Evolutionary conservation across 1,140 invertebrate genomes (phyloP), one percentile per base, ranked within the genome.

Genomic region (Chymomyza costata): DNA sequence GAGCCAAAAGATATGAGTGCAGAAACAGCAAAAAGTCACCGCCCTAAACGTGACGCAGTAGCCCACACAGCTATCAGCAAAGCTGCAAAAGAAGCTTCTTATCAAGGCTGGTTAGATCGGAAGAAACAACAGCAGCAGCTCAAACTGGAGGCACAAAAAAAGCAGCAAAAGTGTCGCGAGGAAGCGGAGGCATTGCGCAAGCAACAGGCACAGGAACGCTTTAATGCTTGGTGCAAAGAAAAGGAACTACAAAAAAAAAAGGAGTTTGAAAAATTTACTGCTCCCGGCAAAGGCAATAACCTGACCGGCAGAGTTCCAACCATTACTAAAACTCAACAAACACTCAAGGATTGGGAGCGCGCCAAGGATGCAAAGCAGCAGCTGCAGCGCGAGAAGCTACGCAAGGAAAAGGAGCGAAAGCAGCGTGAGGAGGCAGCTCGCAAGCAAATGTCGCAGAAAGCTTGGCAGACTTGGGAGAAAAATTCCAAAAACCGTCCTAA

Each of bases 381-480:
- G 30, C 31, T 28, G 5, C 68, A 78, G 3, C 56, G 60, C 0
- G 63, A 78, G 7, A 38, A 38, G 3, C 30, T 41, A 10, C 52
- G 35, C 0, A 28, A 41, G n/a, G 7, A 48, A 35, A 21, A 56
- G 38, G 53, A 50, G 15, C 31, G 10, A 5, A 58, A 60, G 17
- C 16, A 11, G 10, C 30, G 59, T 11, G 2, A 46, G 10, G 74
- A 78, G 47, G 25, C 46, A 6, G 47, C 67, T 10, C 73, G 68
- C 1, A 55, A 52, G 10, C 32, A 57, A 21, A 37, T 21, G 10
- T 58, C 59, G 0, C 18, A 73, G 19, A 64, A 58, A 0, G 73
- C 73, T 37, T 78, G 68, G 63, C 40, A 60, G 5, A 80, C 65
- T 6, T 78, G 73, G 73, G 80, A 81, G 63, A 68, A 78, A 30